A percentile compares a stretch with the other conserved stretches of the same genome.
phyloP scores from a whole-genome alignment of 2,113 vertebrate genomes.

The Apeltes quadracus region DNA sequence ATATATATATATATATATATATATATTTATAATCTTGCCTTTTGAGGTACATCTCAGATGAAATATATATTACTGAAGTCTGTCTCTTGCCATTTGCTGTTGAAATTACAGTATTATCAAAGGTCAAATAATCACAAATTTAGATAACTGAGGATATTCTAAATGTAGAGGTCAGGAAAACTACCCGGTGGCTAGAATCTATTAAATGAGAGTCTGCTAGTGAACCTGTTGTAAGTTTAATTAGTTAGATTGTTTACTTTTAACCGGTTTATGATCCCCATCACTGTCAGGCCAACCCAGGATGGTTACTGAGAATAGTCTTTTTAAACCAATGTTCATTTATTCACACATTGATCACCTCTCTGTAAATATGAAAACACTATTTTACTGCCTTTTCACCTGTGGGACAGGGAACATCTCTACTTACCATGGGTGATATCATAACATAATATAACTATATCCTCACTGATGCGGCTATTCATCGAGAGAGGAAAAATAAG shows the following conservation, averaged over 20 bases:
- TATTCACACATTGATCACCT: constrained; percentile 48
- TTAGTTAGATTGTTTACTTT: constrained; percentile 51
- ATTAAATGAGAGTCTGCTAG: constrained; percentile 39
- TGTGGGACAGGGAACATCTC: constrained; percentile 22
- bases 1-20: constrained; percentile 3
- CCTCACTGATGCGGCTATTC: constrained; percentile 45
- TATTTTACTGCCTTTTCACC: constrained; percentile 54
- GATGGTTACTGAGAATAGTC: constrained; percentile 72
- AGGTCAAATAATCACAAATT: constrained; percentile 54
- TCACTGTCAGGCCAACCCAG: constrained; percentile 69
- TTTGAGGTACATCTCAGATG: constrained; percentile 44
- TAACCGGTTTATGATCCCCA: constrained; percentile 53
- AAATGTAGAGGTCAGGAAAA: constrained; percentile 54
- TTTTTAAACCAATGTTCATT: constrained; percentile 41
- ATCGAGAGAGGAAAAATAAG: constrained; percentile 28
- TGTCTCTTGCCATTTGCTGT: constrained; percentile 60
- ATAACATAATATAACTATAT: constrained; percentile 48
- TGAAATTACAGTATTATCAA: constrained; percentile 77
- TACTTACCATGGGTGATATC: constrained; percentile 45
- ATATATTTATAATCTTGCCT: constrained; percentile 64
- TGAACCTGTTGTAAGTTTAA: constrained; percentile 33
- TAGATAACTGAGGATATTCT: constrained; percentile 32
- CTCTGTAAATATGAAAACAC: constrained; percentile 69
- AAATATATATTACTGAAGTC: constrained; percentile 38
- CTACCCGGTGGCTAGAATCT: constrained; percentile 39